Conservation (phyloP, 2,797 vertebrate genomes). For the Propithecus deckenii region DNA sequence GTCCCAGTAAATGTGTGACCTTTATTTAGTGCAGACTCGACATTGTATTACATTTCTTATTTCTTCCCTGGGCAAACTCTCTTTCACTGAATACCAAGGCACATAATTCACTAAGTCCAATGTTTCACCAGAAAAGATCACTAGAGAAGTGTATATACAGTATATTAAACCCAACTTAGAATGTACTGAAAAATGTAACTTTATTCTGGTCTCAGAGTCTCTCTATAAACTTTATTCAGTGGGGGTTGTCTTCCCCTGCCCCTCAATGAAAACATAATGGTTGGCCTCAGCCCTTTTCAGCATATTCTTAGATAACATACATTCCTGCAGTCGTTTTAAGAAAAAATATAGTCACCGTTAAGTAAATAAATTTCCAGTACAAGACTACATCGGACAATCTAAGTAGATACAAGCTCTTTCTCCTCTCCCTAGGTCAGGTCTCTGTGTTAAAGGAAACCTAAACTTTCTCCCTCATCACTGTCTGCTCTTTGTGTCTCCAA, state of each 20-base stretch:
- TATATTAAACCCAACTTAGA: not conserved
- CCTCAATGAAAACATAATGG: not conserved
- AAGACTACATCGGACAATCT: not conserved
- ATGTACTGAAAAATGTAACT: conserved; percentile 2
- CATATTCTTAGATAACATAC: not conserved
- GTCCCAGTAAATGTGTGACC: not conserved
- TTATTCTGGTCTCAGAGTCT: not conserved
- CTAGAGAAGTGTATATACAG: not conserved
- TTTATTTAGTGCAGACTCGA: conserved; percentile 32
- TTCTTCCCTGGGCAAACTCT: conserved; percentile 35
- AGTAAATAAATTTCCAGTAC: not conserved
- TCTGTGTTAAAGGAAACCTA: not conserved
- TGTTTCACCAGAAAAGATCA: conserved; percentile 22
- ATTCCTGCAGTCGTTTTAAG: not conserved
- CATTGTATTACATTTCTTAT: conserved; percentile 35
- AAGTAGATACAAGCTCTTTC: not conserved
- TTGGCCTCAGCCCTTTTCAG: not conserved
- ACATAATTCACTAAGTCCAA: not conserved
- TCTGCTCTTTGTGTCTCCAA: not conserved
- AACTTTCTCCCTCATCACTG: accelerated
- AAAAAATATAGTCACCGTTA: not conserved
- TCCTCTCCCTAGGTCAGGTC: not conserved
- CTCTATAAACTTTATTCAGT: not conserved
- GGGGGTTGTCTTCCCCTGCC: not conserved
- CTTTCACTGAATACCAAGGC: not conserved